Evolutionary conservation across 2,113 vertebrate species (phyloP), one percentile per base, ranked within the genome.

Genomic region (Larimichthys crocea): DNA sequence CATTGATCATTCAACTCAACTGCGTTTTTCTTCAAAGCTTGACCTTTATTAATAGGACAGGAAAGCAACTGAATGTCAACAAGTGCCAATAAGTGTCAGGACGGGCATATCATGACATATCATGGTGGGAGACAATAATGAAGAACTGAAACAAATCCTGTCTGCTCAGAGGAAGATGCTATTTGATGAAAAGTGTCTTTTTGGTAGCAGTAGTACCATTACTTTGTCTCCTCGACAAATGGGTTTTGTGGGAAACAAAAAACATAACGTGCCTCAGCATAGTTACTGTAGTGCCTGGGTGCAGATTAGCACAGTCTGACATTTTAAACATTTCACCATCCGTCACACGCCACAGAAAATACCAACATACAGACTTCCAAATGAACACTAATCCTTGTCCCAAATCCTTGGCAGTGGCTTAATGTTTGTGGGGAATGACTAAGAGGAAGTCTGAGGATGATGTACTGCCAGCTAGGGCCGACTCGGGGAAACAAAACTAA

Each of bases 401-500:
- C 72, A 80, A 89, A 91, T 89, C 90, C 83, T 90, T 40, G 40
- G 82, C 80, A 53, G 89, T 72, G 61, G 78, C 76, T 92, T 79
- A 83, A 73, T 74, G 73, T 80, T 59, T 1, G 0, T 19, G 31
- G 67, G 68, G 85, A 89, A 76, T 90, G 80, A 72, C 70, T 64
- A 59, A 76, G 63, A 83, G 14, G 40, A 7, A 57, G 66, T 83
- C 52, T 74, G 56, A 46, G 44, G 44, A 68, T n/a, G 74, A 69
- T 57, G 74, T 26, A 48, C n/a, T 2, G 50, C 63, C 82, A 68
- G 67, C 49, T 48, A 14, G 1, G 65, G 64, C 64, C 86, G 17
- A 73, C 65, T 81, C 14, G 22, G 57, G 31, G 31, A 82, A 46
- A 16, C 56, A 59, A 49, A 76, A 76, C 50, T 66, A 66, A 79